Evolutionary conservation across 2,797 vertebrate species (phyloP), one percentile per base, ranked within the genome.

Genomic region (Spinibarbus caldwelli): DNA sequence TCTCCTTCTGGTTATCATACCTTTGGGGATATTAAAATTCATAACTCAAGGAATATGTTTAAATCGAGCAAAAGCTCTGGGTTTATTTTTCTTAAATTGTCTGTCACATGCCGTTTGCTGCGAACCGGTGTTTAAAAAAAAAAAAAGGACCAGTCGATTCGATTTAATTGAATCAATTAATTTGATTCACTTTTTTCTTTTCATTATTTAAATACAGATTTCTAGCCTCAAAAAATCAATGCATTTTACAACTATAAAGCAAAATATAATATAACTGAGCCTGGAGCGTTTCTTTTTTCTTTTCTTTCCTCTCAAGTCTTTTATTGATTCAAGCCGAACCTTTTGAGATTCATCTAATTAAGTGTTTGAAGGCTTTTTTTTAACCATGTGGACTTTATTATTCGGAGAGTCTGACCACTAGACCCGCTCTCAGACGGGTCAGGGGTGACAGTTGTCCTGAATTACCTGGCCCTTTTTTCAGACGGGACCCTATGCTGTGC

Each of bases 361-460:
- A 87, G 91, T 93, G 94, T 85, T 86, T 43, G 93, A 89, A 92
- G 92, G 89, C 93, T 57, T 92, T 94, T 95, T 92, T 92, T 90
- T 90, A 41, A 71, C 94, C 97, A 97, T 97, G 95, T 97, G 97
- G 95, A 92, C 92, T 94, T 87, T 86, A 95, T 98, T 98, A 97
- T 78, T 87, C 45, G 89, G 93, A 91, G 91, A 89, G 94, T 93
- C 93, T 96, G 96, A 95, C 96, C 97, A 96, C 92, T 96, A 96
- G 95, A 90, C 95, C 83, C 78, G 93, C 95, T 96, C 95, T 94
- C 91, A 94, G 94, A 92, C 77, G 95, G 97, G 96, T 98, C 97
- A 98, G 93, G 94, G 97, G 96, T 97, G 97, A 99, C 97, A 99
- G 96, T 98, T 99, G 97, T 98, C 96, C 97, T 92, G 96, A 96